Evolutionary conservation across 92 coral and sea anemone genomes (phyloP).

Genomic region (Epizoanthus stellaris): DNA sequence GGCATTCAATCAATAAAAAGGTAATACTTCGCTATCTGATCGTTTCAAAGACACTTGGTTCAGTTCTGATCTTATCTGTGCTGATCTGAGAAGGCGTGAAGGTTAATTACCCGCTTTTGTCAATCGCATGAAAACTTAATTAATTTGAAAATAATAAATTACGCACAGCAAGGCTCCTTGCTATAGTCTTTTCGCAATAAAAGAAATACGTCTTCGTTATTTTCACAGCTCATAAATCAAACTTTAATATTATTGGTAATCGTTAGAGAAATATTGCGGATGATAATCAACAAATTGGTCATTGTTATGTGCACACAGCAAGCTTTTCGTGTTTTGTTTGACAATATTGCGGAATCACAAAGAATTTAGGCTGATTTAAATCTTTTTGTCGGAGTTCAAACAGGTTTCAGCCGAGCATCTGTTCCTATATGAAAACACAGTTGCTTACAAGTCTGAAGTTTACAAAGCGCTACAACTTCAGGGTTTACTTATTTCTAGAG

Average conservation of each 20-base stretch:
- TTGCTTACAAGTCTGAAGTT: not conserved
- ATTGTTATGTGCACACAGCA: not conserved
- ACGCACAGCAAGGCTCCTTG: constrained; percentile 38
- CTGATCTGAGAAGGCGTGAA: constrained; percentile 31
- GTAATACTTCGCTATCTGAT: constrained; percentile 28
- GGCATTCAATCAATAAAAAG: constrained; percentile 1
- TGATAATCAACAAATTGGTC: constrained; percentile 9
- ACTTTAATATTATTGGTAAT: constrained; percentile 12
- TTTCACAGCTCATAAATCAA: constrained; percentile 32
- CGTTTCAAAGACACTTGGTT: constrained; percentile 17
- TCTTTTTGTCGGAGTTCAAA: constrained; percentile 27
- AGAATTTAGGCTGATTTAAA: constrained; percentile 29
- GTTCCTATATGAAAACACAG: constrained; percentile 9
- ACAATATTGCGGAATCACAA: not conserved
- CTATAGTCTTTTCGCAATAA: constrained; percentile 17
- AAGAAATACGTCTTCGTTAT: constrained; percentile 24
- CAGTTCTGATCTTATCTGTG: not conserved
- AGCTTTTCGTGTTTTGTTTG: constrained; percentile 23
- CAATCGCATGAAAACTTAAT: constrained; percentile 41
- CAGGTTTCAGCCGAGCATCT: constrained; percentile 4
- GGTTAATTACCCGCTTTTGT: constrained; percentile 40
- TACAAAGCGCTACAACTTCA: not conserved
- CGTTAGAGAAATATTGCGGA: constrained; percentile 38
- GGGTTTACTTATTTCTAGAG: constrained; percentile 7
- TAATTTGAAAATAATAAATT: constrained; percentile 50